Evolutionary conservation across 2,797 vertebrate species (phyloP).

Genomic region (Danio aesculapii): DNA sequence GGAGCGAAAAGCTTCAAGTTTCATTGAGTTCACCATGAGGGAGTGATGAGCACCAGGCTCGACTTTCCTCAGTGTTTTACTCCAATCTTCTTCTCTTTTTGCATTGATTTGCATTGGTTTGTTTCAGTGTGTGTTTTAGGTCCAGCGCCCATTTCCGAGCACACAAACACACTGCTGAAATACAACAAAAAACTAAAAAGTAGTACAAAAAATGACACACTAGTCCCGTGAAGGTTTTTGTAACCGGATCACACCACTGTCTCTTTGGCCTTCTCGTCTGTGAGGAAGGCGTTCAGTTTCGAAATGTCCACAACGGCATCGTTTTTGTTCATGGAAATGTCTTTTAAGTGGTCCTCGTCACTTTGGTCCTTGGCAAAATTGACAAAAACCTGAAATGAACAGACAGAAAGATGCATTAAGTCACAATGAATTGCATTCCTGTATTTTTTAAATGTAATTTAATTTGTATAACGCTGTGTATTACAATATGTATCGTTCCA

Average conservation of each 20-base stretch:
- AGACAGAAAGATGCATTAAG: not conserved
- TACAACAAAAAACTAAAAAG: conserved; percentile 54
- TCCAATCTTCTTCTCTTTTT: conserved; percentile 70
- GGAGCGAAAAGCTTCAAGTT: conserved; percentile 64
- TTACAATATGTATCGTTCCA: too few species aligned
- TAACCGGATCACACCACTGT: conserved; percentile 88
- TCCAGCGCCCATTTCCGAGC: conserved; percentile 54
- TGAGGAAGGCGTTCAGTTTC: conserved; percentile 87
- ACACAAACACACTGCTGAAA: conserved; percentile 66
- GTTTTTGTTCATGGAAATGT: conserved; percentile 91
- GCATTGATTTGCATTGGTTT: conserved; percentile 93
- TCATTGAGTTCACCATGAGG: conserved; percentile 55
- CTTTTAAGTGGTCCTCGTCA: conserved; percentile 96
- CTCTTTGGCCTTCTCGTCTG: conserved; percentile 90
- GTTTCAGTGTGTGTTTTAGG: conserved; percentile 80
- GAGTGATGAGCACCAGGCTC: conserved; percentile 57
- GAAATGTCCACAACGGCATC: conserved; percentile 91
- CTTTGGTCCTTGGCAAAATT: conserved; percentile 99
- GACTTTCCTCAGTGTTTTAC: conserved; percentile 47
- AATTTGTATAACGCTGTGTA: not conserved
- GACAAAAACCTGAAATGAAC: conserved; percentile 90
- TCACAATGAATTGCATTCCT: not conserved
- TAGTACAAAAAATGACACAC: conserved; percentile 49
- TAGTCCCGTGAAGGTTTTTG: conserved; percentile 18
- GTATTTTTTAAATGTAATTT: not conserved